phyloP scores from a whole-genome alignment of 1,140 invertebrate genomes.

The Glomeris maerens region DNA sequence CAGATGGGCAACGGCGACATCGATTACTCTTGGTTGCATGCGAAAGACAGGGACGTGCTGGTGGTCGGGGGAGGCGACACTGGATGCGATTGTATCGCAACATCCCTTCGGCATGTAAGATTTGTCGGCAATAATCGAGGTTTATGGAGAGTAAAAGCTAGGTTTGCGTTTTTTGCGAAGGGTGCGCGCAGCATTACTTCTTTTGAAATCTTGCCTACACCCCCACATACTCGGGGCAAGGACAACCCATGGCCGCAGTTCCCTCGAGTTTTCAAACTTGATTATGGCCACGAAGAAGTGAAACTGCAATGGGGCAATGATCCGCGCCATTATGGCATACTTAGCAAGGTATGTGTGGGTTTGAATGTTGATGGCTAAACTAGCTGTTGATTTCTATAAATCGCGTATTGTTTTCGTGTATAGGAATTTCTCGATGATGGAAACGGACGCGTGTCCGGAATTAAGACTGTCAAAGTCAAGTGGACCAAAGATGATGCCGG shows the following conservation, averaged over 20 bases:
- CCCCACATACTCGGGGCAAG: conserved; percentile 54
- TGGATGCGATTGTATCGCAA: conserved; percentile 98
- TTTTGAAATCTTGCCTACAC: conserved; percentile 94
- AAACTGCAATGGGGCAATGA: conserved; percentile 79
- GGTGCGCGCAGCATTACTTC: conserved; percentile 91
- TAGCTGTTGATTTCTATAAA: neutral
- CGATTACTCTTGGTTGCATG: conserved; percentile 46
- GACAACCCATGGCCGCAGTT: conserved; percentile 98
- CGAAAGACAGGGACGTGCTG: conserved; percentile 88
- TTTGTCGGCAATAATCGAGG: neutral
- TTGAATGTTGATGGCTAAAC: conserved; percentile 7
- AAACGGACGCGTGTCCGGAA: conserved; percentile 73
- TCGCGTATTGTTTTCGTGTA: conserved; percentile 14
- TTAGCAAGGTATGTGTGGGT: conserved; percentile 53
- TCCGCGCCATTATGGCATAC: conserved; percentile 81
- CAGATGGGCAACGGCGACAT: conserved; percentile 54
- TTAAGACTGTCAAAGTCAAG: conserved; percentile 75
- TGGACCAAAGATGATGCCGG: conserved; percentile 88
- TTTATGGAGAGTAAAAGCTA: conserved; percentile 7
- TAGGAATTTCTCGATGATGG: conserved; percentile 86
- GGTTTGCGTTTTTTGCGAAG: conserved; percentile 25
- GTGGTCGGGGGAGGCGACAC: conserved; percentile 98
- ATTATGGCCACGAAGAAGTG: conserved; percentile 98
- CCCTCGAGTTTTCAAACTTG: conserved; percentile 89
- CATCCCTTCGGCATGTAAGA: conserved; percentile 72